phyloP scores from a whole-genome alignment of 2,113 vertebrate species.

The Cavia porcellus region DNA sequence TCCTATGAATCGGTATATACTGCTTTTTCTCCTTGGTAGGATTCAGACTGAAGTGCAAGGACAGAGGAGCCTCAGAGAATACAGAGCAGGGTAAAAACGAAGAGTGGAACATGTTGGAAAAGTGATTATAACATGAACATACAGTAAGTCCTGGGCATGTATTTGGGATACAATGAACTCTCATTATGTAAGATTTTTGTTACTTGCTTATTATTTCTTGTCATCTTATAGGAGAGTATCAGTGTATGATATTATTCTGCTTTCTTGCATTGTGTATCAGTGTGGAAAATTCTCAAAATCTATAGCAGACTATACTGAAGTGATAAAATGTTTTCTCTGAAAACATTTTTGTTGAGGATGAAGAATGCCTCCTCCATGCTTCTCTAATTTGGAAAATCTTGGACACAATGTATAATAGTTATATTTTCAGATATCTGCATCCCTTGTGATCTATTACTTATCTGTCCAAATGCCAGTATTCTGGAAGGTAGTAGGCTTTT shows the following conservation, averaged over 20 bases:
- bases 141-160: background rate
- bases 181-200: background rate
- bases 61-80: background rate
- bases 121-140: background rate
- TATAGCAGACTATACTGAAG: background rate
- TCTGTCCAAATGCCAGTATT: background rate
- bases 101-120: background rate
- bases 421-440: background rate
- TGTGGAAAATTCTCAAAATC: background rate
- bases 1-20: too few relatives aligned
- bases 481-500: background rate
- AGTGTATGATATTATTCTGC: background rate
- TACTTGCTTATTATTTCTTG: conserved; percentile 1
- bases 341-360: background rate
- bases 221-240: background rate
- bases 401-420: background rate
- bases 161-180: background rate
- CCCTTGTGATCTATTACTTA: background rate
- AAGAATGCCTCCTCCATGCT: too few relatives aligned
- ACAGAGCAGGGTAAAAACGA: background rate
- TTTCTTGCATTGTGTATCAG: background rate
- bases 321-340: background rate
- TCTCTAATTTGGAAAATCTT: background rate
- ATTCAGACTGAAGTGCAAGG: background rate
- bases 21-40: background rate